Percentiles rank a stretch among this genome's conserved stretches.
These are phyloP conservation scores for Heterotis niloticus DNA, from an alignment of 2,113 vertebrate species.

Conservation along the genomic window DNA sequence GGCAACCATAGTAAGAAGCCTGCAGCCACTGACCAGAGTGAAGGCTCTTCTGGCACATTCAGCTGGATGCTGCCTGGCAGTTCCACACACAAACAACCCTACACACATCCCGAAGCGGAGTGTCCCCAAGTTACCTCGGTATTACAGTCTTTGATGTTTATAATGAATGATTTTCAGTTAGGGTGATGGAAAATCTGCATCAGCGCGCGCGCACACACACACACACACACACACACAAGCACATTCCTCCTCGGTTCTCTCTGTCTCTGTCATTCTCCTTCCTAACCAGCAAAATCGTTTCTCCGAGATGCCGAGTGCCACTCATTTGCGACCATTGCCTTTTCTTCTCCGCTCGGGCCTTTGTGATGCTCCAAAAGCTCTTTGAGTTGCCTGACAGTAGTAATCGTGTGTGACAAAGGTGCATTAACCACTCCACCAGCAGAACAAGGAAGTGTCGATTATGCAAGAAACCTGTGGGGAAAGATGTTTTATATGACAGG, in stretches of 20 bases:
- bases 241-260: not conserved
- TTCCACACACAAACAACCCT: not conserved
- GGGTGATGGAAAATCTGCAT: too few species aligned
- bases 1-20: not conserved
- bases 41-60: not conserved
- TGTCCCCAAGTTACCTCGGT: too few species aligned
- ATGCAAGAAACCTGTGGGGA: not conserved
- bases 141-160: too few species aligned
- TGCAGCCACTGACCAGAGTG: not conserved
- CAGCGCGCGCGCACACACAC: too few species aligned
- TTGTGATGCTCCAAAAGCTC: not conserved
- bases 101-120: too few species aligned
- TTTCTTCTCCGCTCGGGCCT: not conserved
- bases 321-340: not conserved
- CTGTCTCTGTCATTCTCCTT: not conserved
- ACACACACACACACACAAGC: too few species aligned
- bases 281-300: not conserved
- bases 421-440: constrained; percentile 1
- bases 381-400: constrained; percentile 6
- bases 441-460: not conserved
- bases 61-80: too few species aligned
- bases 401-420: constrained; percentile 9
- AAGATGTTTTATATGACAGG: constrained; percentile 20
- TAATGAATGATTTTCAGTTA: too few species aligned
- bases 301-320: not conserved